phyloP scores from a whole-genome alignment of 2,888 invertebrate species.

The Xestia xanthographa region DNA sequence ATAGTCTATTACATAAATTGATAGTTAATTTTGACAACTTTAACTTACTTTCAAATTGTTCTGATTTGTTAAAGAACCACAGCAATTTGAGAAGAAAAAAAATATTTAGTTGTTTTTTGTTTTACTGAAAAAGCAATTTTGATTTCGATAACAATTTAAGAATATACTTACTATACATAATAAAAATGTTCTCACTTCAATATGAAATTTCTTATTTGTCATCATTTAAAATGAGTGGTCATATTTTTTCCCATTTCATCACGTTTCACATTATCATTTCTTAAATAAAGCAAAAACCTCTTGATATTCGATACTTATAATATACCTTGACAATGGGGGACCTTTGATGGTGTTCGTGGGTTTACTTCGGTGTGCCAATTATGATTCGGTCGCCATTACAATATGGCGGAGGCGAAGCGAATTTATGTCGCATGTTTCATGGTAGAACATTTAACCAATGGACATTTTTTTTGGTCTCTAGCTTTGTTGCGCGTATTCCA shows the following conservation, averaged over 20 bases:
- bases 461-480: not conserved
- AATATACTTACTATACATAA: not conserved
- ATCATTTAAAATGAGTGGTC: constrained; percentile 9
- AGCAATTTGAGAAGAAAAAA: not conserved
- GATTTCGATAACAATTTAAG: not conserved
- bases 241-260: constrained; percentile 27
- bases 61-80: not conserved
- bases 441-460: not conserved
- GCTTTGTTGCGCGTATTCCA: not conserved
- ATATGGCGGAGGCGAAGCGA: constrained; percentile 17
- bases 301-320: constrained; percentile 41
- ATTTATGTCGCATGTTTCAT: constrained; percentile 13
- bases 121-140: not conserved
- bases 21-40: constrained; percentile 8
- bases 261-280: constrained; percentile 36
- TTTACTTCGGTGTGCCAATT: constrained; percentile 55
- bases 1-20: constrained; percentile 19
- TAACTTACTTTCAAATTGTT: constrained; percentile 21
- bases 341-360: constrained; percentile 52
- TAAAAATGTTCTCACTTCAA: not conserved
- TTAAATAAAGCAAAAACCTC: constrained; percentile 10
- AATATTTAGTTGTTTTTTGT: not conserved
- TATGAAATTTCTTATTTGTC: not conserved
- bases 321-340: constrained; percentile 52
- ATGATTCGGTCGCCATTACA: constrained; percentile 41